A percentile compares a stretch with the other conserved stretches of the same genome.
Conservation (phyloP, 2,888 invertebrate species). For the Halocaridina rubra region DNA sequence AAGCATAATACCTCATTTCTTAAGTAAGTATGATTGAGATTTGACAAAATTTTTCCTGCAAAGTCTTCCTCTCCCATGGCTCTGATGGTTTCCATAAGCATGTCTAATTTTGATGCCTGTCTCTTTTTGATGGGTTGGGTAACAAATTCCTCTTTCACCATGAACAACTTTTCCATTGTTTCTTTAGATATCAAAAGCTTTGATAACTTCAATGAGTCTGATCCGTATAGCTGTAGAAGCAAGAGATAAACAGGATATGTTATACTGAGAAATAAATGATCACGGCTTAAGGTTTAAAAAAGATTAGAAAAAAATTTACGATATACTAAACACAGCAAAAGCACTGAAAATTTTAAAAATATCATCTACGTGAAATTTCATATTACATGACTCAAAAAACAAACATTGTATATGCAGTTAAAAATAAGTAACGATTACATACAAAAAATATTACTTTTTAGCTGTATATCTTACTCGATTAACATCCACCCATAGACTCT, state of each 20-base stretch:
- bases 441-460: too few species aligned
- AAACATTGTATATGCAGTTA: too few species aligned
- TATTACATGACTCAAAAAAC: too few species aligned
- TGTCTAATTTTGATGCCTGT: neutral
- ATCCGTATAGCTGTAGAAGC: neutral
- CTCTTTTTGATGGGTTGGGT: neutral
- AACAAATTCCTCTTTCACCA: conserved; percentile 4
- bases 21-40: conserved; percentile 28
- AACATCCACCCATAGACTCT: conserved; percentile 7
- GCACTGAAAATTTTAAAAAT: too few species aligned
- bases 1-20: conserved; percentile 16
- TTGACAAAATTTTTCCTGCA: neutral
- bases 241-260: too few species aligned
- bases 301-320: too few species aligned
- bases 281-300: too few species aligned
- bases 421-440: too few species aligned
- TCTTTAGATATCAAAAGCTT: neutral
- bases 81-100: neutral
- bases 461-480: conserved; percentile 51
- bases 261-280: too few species aligned
- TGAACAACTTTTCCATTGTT: neutral
- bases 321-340: too few species aligned
- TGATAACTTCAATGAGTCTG: neutral
- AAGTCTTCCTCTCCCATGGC: neutral
- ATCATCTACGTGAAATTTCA: too few species aligned